phyloP scores from a whole-genome alignment of 1,140 invertebrate species.

The Macrotrachela quadricornifera region DNA sequence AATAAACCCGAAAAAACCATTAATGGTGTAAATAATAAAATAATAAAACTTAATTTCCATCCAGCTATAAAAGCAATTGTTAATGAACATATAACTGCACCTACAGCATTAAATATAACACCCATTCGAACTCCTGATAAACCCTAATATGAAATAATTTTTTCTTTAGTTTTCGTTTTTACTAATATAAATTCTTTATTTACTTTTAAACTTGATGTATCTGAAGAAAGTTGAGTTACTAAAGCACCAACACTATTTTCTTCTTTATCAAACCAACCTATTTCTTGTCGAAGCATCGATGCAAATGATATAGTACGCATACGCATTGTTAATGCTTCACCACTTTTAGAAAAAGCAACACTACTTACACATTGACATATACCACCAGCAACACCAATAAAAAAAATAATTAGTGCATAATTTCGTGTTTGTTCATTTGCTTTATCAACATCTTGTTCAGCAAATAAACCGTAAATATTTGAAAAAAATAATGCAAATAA shows the following conservation, averaged over 20 bases:
- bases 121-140: conserved; percentile 58
- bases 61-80: conserved; percentile 50
- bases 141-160: conserved; percentile 35
- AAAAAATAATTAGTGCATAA: no score
- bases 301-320: conserved; percentile 42
- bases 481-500: no score
- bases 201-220: conserved; percentile 35
- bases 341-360: conserved; percentile 45
- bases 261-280: conserved; percentile 54
- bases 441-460: no score
- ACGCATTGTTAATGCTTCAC: conserved; percentile 45
- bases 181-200: conserved; percentile 39
- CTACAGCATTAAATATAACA: conserved; percentile 49
- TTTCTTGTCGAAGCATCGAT: conserved; percentile 54
- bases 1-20: conserved; percentile 49
- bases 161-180: no score
- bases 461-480: no score
- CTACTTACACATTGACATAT: conserved; percentile 1
- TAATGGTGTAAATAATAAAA: conserved; percentile 51
- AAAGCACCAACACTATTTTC: conserved; percentile 49
- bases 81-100: conserved; percentile 46
- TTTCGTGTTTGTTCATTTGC: no score
- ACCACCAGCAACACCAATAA: no score
- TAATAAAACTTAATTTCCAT: conserved; percentile 57
- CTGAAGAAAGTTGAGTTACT: conserved; percentile 49